A percentile compares a stretch with the other conserved stretches of the same genome.
Evolutionary conservation across 2,113 vertebrate species (phyloP).

Genomic region (Dipodomys stephensi): DNA sequence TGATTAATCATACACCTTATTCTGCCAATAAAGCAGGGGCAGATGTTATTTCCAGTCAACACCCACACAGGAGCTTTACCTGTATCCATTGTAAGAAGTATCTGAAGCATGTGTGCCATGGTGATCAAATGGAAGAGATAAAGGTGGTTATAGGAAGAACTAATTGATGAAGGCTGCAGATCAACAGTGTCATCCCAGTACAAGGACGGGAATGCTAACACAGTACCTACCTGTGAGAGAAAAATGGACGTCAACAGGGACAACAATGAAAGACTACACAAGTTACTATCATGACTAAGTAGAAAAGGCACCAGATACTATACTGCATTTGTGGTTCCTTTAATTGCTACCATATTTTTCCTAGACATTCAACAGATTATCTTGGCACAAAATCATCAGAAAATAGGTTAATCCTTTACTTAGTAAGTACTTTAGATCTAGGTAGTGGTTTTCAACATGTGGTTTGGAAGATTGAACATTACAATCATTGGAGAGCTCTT

Average conservation of each 20-base stretch:
- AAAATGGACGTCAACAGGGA: slow-evolving; percentile 30
- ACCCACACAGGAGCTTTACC: slow-evolving; percentile 76
- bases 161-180: slow-evolving; percentile 94
- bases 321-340: not conserved
- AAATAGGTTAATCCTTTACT: slow-evolving; percentile 27
- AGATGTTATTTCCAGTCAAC: slow-evolving; percentile 39
- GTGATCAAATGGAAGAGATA: slow-evolving; percentile 96
- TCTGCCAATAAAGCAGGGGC: not conserved
- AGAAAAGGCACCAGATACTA: not conserved
- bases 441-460: not conserved
- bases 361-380: slow-evolving; percentile 27
- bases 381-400: slow-evolving; percentile 5
- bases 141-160: slow-evolving; percentile 95
- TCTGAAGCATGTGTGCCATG: slow-evolving; percentile 95
- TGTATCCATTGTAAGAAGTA: slow-evolving; percentile 90
- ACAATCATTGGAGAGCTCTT: not conserved
- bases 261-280: slow-evolving; percentile 19
- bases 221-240: slow-evolving; percentile 91
- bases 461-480: slow-evolving; percentile 36
- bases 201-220: slow-evolving; percentile 94
- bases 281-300: slow-evolving; percentile 40
- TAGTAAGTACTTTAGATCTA: slow-evolving; percentile 43
- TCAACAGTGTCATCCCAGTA: slow-evolving; percentile 96
- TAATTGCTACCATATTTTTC: slow-evolving; percentile 10
- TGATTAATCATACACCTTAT: slow-evolving; percentile 47